Conservation (phyloP, 2,888 invertebrate genomes). For the Ashinkailepas kermadecensis region DNA sequence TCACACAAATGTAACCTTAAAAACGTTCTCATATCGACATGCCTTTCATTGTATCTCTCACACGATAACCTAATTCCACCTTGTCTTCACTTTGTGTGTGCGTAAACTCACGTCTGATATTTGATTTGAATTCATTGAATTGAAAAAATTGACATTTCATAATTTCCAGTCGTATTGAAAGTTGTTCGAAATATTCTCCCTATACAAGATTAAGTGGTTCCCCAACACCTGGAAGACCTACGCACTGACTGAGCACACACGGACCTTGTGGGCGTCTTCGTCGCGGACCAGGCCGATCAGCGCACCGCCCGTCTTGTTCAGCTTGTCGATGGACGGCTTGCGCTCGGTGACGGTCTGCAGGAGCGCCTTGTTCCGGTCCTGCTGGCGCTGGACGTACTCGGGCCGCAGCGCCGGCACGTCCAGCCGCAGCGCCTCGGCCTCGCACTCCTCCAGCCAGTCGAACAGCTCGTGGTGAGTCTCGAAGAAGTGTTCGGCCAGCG, state of each 20-base stretch:
- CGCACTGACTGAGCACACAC: not conserved
- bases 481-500: constrained; percentile 90
- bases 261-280: constrained; percentile 66
- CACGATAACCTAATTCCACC: no score
- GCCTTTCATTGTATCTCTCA: no score
- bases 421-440: constrained; percentile 78
- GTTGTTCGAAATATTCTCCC: no score
- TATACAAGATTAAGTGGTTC: no score
- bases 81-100: no score
- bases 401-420: constrained; percentile 86
- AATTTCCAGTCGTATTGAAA: no score
- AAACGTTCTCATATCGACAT: no score
- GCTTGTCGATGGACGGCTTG: constrained; percentile 87
- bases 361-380: constrained; percentile 87
- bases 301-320: constrained; percentile 92
- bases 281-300: constrained; percentile 78
- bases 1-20: no score
- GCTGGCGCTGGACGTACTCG: constrained; percentile 87
- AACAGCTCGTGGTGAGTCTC: constrained; percentile 84
- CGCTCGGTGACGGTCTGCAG: constrained; percentile 88
- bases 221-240: no score
- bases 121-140: no score
- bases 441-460: constrained; percentile 87
- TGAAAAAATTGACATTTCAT: no score
- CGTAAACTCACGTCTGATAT: no score